Base-by-base conservation (phyloP, 2,888 invertebrate genomes). In the Corbicula japonica region DNA sequence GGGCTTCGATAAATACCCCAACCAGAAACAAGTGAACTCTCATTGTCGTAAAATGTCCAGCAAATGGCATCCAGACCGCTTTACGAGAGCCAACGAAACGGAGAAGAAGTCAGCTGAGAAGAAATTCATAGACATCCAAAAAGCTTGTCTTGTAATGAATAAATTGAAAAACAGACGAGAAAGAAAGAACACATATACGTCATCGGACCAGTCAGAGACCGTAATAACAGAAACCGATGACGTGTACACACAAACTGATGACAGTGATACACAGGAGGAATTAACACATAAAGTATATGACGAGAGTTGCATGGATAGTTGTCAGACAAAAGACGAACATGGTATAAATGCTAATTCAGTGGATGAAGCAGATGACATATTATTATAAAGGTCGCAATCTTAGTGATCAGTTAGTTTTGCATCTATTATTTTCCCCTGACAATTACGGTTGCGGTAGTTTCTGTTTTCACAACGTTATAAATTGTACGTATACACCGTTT, bases 51-150 rank as follows among this genome's bases (percentile, higher is more conserved):
- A 73, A 56, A 30, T 75, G 23, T 71, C 75, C 15, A 71, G 76
- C 32, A 71, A 71, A 50, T 80, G 63, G 46, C 82, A 79, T 41
- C 78, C 82, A 4, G 82, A 83, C 46, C 56, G 76, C 68, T 44
- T 73, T 30, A 68, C 41, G 12, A 75, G 62, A 28, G 44, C 38
- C 8, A 62, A 65, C 34, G 72, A 71, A 23, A 68, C 54, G 6
- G 70, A 70, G 23, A 65, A 69, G 38, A 38, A 58, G 18, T 48
- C 62, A 23, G 78, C 78, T 1, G 68, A 77, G 46, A 68, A 60
- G 34, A 71, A 52, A 35, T 82, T 82, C 46, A 30, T 78, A 18
- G 82, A 82, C 23, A 78, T 78, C 23, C 82, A 82, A 35, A 78
- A 76, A 38, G 82, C 82, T 4, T 82, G 82, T 52, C 38, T 68